Evolutionary conservation across 2,888 invertebrate genomes (phyloP), one percentile per base, ranked within the genome.

Genomic region (Polymixis lichenea): DNA sequence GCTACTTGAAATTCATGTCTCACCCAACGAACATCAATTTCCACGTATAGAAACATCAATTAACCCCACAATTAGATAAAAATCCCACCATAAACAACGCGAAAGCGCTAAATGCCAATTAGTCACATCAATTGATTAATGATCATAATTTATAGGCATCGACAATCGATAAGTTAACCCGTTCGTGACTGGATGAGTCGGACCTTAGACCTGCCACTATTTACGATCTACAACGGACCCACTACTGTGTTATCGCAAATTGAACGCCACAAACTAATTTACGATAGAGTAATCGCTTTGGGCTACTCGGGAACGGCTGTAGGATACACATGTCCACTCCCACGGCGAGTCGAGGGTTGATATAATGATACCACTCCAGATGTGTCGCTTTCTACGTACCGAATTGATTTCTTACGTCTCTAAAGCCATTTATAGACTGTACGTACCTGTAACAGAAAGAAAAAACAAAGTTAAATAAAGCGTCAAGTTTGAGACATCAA

Each of bases 241-340:
- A 91, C 91, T 91, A 90, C 90, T 90, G 91, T 87, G 89, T 86
- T 90, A 91, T 90, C 87, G 91, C 91, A 90, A 91, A 91, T 92
- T 91, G 91, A 91, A 91, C 87, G 91, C 88, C 89, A 89, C 75
- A 84, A 75, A 86, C 87, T 89, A 90, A 92, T 92, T 91, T 91
- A 91, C 85, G 88, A 88, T 67, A 84, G 75, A 84, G 82, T 85
- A 88, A 88, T 86, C 85, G 90, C 91, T 72, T 78, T 86, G 75
- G 89, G 90, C 89, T 70, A 56, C 62, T 64, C 77, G 66, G 65
- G 81, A 80, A 77, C 65, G 61, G 72, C 60, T 64, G 15, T 76
- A 75, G 78, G 78, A 86, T 81, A 84, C 85, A 86, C 76, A 79
- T 82, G 86, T 84, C 65, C 15, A 72, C 83, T 82, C 89, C 88